Evolutionary conservation across 2,888 invertebrate genomes (phyloP).

Genomic region (Halictus quadricinctus): DNA sequence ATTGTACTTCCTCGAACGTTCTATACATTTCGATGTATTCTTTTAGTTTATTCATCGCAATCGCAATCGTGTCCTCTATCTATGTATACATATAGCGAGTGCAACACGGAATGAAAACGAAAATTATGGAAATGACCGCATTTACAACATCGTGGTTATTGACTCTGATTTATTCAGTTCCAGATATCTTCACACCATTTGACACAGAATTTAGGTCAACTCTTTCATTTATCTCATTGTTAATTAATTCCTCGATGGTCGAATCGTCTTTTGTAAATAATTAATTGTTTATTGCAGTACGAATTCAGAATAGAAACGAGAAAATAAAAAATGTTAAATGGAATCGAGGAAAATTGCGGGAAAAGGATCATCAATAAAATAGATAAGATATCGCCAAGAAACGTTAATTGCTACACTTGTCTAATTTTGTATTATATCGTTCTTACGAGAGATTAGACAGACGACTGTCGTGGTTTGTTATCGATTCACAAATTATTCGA

Average conservation of each 20-base stretch:
- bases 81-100: neutral
- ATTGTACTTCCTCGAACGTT: neutral
- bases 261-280: constrained; percentile 4
- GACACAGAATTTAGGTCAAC: constrained; percentile 34
- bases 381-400: neutral
- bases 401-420: neutral
- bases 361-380: neutral
- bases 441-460: constrained; percentile 9
- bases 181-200: constrained; percentile 21
- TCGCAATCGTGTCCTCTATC: neutral
- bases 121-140: constrained; percentile 13
- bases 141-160: constrained; percentile 32
- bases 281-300: neutral
- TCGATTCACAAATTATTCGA: neutral
- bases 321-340: neutral
- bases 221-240: constrained; percentile 22
- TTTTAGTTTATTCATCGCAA: neutral
- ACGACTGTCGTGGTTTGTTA: constrained; percentile 9
- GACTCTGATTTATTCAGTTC: constrained; percentile 24
- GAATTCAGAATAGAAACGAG: neutral
- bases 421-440: constrained; percentile 26
- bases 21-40: neutral
- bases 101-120: constrained; percentile 4
- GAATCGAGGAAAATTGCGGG: neutral
- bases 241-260: neutral